Conservation (phyloP, 2,797 vertebrate species). For the Hafferia zeledoni region DNA sequence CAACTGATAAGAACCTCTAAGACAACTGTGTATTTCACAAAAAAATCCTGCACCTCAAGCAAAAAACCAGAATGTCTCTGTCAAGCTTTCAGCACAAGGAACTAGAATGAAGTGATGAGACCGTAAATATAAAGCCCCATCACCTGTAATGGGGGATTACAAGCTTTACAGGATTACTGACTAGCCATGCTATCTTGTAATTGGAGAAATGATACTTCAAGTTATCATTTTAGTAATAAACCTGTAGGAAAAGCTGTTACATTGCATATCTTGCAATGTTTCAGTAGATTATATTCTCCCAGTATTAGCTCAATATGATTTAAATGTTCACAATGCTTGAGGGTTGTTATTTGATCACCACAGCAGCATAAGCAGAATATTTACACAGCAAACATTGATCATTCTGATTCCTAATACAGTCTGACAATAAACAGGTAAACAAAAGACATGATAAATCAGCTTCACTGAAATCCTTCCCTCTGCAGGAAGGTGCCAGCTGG, state of each 20-base stretch:
- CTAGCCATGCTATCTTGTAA: background rate
- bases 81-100: background rate
- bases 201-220: background rate
- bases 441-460: background rate
- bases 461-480: background rate
- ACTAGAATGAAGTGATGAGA: background rate
- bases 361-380: background rate
- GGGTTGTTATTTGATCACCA: background rate
- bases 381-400: constrained; percentile 2
- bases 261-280: background rate
- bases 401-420: constrained; percentile 2
- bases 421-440: background rate
- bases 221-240: background rate
- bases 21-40: background rate
- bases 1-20: background rate
- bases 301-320: background rate
- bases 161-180: background rate
- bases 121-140: background rate
- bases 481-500: background rate
- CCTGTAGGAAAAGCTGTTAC: background rate
- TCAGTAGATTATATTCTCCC: background rate
- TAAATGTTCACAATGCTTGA: background rate
- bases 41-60: background rate
- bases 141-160: background rate
- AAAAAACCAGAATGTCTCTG: background rate